Percentiles rank a stretch among this genome's conserved stretches.
Evolutionary conservation across 2,797 vertebrate species (phyloP).

Genomic region (Eurystomus glaucurus): DNA sequence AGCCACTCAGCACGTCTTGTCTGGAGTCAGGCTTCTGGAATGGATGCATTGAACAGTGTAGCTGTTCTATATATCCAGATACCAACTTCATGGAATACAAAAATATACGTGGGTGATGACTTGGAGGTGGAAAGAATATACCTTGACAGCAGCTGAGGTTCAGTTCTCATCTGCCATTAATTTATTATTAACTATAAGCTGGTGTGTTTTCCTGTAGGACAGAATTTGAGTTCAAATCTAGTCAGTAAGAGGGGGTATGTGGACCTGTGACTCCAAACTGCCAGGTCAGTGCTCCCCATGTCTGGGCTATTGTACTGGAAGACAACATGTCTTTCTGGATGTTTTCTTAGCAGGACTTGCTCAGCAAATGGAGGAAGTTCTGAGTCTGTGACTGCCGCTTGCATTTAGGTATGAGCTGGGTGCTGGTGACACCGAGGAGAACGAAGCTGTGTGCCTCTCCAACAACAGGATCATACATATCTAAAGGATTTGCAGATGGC

Average conservation of each 20-base stretch:
- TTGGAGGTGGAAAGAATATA: background rate
- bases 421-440: background rate
- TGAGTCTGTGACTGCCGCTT: background rate
- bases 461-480: rapidly evolving
- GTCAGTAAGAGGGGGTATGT: background rate
- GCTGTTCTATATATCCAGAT: background rate
- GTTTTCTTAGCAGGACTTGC: background rate
- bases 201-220: background rate
- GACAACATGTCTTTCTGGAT: background rate
- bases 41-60: background rate
- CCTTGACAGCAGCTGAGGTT: background rate
- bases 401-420: background rate
- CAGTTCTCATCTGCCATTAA: background rate
- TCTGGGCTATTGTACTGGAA: background rate
- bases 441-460: background rate
- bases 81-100: background rate
- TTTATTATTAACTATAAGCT: background rate
- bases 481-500: background rate
- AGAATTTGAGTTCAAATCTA: background rate
- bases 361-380: background rate
- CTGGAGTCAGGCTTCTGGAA: background rate
- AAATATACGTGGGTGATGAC: background rate
- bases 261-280: background rate
- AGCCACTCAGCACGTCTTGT: background rate
- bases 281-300: background rate